Percentiles rank a stretch among this genome's conserved stretches.
Conservation (phyloP, 2,113 vertebrate species). For the Empidonax traillii region DNA sequence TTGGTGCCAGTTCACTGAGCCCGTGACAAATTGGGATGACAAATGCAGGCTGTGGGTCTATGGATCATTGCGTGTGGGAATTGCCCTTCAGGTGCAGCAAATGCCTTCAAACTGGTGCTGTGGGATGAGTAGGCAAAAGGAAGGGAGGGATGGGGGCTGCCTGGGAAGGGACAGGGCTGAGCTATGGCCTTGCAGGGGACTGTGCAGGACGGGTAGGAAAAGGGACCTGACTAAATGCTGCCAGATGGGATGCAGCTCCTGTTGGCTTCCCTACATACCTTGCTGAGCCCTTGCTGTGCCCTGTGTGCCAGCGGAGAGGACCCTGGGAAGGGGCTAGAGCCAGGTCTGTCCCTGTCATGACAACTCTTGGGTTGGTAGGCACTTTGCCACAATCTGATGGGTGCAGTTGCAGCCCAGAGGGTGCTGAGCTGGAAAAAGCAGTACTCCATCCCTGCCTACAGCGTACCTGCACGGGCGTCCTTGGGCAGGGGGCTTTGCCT, state of each 20-base stretch:
- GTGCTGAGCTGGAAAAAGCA: neutral
- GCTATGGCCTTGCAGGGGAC: accelerated
- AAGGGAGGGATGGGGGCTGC: neutral
- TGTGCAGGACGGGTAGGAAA: neutral
- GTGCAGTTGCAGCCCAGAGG: accelerated
- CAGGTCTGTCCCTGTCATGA: neutral
- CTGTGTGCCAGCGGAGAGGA: neutral
- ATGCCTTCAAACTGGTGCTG: neutral
- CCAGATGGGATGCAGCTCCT: neutral
- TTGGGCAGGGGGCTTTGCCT: neutral
- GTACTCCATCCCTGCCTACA: neutral
- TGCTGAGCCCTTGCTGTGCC: neutral
- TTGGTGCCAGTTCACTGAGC: slow-evolving; percentile 35
- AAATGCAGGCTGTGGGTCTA: neutral
- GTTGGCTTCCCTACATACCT: neutral
- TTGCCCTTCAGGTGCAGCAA: slow-evolving; percentile 1
- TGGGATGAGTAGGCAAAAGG: neutral
- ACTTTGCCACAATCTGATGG: accelerated
- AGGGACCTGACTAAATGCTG: neutral
- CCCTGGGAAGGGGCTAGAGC: neutral
- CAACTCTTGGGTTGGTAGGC: neutral
- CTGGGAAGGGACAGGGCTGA: neutral
- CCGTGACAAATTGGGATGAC: slow-evolving; percentile 43
- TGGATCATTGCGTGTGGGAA: neutral
- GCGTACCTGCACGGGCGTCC: neutral